A percentile compares a stretch with the other conserved stretches of the same genome.
Evolutionary conservation across 2,888 invertebrate species (phyloP).

Genomic region (Noctua janthe): DNA sequence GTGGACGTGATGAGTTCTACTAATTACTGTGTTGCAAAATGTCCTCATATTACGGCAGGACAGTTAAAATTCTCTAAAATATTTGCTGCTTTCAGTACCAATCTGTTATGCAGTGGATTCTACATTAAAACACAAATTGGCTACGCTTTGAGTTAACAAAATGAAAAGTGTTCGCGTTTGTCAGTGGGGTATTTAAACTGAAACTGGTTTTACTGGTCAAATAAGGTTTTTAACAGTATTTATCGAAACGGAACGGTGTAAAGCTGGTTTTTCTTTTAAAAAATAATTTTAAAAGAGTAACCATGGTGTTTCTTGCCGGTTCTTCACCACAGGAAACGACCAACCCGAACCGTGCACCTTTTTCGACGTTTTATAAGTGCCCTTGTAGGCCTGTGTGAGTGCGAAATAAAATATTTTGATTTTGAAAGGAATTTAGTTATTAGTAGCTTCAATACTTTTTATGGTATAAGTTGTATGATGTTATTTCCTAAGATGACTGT

Average conservation of each 20-base stretch:
- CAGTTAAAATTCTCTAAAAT: slow-evolving; percentile 12
- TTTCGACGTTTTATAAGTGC: too few relatives aligned
- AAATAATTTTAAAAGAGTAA: too few relatives aligned
- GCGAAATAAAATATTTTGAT: too few relatives aligned
- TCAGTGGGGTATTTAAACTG: background rate
- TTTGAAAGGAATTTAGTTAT: too few relatives aligned
- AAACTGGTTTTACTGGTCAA: slow-evolving; percentile 2
- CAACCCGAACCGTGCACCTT: too few relatives aligned
- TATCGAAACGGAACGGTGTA: background rate
- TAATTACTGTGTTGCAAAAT: slow-evolving; percentile 43
- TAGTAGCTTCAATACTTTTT: background rate
- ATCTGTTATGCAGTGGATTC: slow-evolving; percentile 8
- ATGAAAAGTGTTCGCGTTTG: slow-evolving; percentile 9
- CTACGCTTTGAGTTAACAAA: slow-evolving; percentile 14
- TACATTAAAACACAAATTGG: slow-evolving; percentile 35
- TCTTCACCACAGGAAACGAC: too few relatives aligned
- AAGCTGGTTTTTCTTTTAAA: too few relatives aligned
- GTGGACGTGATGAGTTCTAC: slow-evolving; percentile 42
- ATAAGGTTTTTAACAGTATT: background rate
- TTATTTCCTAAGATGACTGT: background rate
- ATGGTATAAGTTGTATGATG: background rate
- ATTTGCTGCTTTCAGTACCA: background rate
- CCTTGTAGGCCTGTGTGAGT: too few relatives aligned
- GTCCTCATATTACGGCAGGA: slow-evolving; percentile 10
- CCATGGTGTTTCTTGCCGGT: too few relatives aligned